phyloP scores from a whole-genome alignment of 2,797 vertebrate species.

The Dendrocincla tyrannina region DNA sequence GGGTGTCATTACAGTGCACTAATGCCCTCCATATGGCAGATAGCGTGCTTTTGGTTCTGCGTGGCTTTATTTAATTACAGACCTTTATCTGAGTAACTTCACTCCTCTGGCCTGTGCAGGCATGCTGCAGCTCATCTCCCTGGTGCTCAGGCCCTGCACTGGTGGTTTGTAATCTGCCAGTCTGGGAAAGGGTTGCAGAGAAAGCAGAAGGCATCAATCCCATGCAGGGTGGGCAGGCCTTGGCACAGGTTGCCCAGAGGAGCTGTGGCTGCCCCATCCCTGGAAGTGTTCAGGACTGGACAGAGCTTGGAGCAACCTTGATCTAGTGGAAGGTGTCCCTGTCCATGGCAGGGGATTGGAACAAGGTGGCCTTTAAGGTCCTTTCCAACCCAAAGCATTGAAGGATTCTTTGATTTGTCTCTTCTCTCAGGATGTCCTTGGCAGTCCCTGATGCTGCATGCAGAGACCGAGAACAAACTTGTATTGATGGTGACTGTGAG shows the following conservation, averaged over 20 bases:
- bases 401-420: not conserved
- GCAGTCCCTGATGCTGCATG: not conserved
- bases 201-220: not conserved
- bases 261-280: not conserved
- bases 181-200: not conserved
- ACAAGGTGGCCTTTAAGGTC: not conserved
- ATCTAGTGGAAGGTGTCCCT: not conserved
- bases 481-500: not conserved
- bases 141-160: not conserved
- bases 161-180: not conserved
- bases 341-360: not conserved
- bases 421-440: not conserved
- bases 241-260: accelerated
- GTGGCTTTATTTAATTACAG: constrained; percentile 9
- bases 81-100: not conserved
- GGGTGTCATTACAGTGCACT: not conserved
- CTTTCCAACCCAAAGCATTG: not conserved
- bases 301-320: not conserved
- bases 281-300: not conserved
- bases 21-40: not conserved
- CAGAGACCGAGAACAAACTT: not conserved
- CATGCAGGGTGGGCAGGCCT: no score
- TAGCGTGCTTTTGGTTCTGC: not conserved
- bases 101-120: not conserved
- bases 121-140: not conserved